Evolutionary conservation across 2,113 vertebrate genomes (phyloP), one percentile per base, ranked within the genome.

Genomic region (Ciconia maguari): DNA sequence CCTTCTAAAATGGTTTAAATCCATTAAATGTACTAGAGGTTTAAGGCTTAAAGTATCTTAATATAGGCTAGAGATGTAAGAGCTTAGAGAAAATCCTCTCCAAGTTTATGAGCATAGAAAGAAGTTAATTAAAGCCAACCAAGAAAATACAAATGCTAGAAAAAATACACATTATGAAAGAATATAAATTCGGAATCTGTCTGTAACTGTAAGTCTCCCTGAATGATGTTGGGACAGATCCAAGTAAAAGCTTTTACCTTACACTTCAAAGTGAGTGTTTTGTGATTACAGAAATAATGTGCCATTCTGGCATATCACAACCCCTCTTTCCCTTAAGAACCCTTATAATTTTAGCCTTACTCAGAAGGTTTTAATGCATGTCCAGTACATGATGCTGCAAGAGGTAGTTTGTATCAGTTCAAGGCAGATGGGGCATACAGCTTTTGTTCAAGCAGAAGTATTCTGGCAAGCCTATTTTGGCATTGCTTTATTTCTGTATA

Each of bases 61-160:
- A 90, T 93, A 75, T 51, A 76, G 61, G 68, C 83, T 90, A 62
- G 78, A 94, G n/a, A 94, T 84, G 69, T 68, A 90, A 88, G 54
- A 95, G 91, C 96, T 97, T 97, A 96, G 75, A 91, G 96, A 85
- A 97, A 97, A 97, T 97, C 90, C 88, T 93, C 79, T 95, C 82
- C n/a, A 86, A 87, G 71, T 93, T 95, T 88, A 87, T 91, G 44
- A 87, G 83, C 86, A 60, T 44, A 91, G 69, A 51, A 74, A 75
- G 41, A 97, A 96, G 90, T 96, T 97, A 96, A 93, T 96, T 96
- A 96, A 97, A 96, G 89, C 66, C 71, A 78, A 94, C 55, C 44
- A 94, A 85, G 84, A 93, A 96, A 95, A 94, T 91, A 88, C 20
- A 91, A 92, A 94, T 82, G 51, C 41, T 88, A 24, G 32, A 3